Percentiles rank a stretch among this genome's conserved stretches.
phyloP scores from a whole-genome alignment of 2,888 invertebrate species.

The Phrixothrix hirtus region DNA sequence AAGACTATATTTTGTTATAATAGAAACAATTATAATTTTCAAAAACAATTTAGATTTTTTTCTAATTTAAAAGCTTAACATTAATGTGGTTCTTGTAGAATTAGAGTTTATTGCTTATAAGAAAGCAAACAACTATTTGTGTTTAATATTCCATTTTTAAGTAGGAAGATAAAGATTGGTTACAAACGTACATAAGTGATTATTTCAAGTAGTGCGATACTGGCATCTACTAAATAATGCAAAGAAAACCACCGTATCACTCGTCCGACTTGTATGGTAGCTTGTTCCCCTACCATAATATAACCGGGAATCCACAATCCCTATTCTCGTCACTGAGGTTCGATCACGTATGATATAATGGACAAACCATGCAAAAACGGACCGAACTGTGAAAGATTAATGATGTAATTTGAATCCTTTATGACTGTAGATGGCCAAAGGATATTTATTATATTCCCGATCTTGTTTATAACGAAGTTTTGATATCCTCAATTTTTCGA shows the following conservation, averaged over 20 bases:
- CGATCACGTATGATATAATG: conserved; percentile 54
- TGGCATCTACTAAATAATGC: conserved; percentile 51
- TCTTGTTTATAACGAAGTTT: conserved; percentile 19
- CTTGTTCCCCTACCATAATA: conserved; percentile 27
- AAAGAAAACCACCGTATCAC: conserved; percentile 51
- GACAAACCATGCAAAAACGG: conserved; percentile 53
- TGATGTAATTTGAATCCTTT: conserved; percentile 55
- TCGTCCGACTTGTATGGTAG: conserved; percentile 44
- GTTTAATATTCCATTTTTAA: conserved; percentile 12
- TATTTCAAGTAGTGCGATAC: conserved; percentile 33
- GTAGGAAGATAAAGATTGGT: conserved; percentile 9
- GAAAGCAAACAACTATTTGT: neutral
- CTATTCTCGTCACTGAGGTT: conserved; percentile 29
- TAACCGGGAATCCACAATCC: conserved; percentile 23
- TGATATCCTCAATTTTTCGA: conserved; percentile 5
- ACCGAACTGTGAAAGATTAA: conserved; percentile 53
- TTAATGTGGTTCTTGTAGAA: no score
- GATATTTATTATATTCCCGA: conserved; percentile 21
- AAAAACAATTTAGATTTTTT: no score
- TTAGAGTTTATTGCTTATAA: neutral
- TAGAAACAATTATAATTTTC: no score
- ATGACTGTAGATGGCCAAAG: conserved; percentile 33
- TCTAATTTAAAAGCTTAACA: no score
- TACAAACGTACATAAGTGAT: conserved; percentile 34
- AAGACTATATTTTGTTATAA: no score